These are phyloP conservation scores for Caenorhabditis sp. DNA, from an alignment of 2,888 invertebrate genomes.

Conservation along the genomic window DNA sequence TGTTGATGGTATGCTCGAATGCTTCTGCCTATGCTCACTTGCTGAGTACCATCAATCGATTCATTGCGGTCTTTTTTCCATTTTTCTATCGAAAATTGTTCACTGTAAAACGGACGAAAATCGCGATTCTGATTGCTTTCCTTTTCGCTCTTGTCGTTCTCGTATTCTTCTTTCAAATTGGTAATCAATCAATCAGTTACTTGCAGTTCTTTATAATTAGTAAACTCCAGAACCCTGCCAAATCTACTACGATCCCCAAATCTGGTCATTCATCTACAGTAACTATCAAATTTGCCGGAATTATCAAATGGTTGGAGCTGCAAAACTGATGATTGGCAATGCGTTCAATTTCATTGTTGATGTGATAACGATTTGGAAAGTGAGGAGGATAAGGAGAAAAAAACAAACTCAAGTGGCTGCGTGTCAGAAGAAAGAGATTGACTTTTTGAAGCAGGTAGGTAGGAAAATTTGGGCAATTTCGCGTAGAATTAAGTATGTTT, in stretches of 20 bases:
- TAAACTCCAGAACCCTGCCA: conserved; percentile 25
- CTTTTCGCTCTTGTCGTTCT: not conserved
- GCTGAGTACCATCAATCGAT: conserved; percentile 19
- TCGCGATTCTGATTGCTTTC: not conserved
- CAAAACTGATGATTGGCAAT: not conserved
- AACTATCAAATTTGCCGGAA: not conserved
- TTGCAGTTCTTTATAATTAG: too few species aligned
- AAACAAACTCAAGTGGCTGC: not conserved
- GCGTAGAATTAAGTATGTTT: too few species aligned
- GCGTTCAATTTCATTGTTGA: conserved; percentile 28
- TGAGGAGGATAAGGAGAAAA: conserved; percentile 17
- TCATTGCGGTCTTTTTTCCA: conserved; percentile 12
- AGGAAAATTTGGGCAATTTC: too few species aligned
- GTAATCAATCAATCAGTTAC: not conserved
- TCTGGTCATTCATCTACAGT: conserved; percentile 3
- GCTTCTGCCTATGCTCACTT: conserved; percentile 5
- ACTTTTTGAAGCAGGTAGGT: conserved; percentile 40
- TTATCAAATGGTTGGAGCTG: conserved; percentile 4
- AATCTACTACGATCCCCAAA: conserved; percentile 1
- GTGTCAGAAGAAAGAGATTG: conserved; percentile 32
- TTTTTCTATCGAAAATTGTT: too few species aligned
- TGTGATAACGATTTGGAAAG: conserved; percentile 29
- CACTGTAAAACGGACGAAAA: not conserved
- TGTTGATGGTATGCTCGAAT: conserved; percentile 4
- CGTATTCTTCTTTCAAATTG: not conserved